Conservation (phyloP, 2,797 vertebrate species). For the Sebastes wilsoni region DNA sequence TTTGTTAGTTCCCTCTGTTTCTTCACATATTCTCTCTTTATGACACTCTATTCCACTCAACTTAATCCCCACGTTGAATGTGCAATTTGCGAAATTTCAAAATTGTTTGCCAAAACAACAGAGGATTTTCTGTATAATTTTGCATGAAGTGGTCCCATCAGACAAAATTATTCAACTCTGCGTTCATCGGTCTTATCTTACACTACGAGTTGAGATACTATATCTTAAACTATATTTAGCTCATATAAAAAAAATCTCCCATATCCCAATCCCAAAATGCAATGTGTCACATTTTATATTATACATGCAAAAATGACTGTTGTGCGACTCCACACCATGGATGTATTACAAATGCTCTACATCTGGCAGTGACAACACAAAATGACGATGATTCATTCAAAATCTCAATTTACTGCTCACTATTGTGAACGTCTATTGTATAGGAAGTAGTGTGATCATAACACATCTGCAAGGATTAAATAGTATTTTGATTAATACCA, state of each 20-base stretch:
- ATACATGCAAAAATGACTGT: neutral
- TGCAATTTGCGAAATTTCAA: neutral
- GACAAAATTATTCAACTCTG: neutral
- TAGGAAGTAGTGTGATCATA: neutral
- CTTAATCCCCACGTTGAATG: neutral
- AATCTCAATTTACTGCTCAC: neutral
- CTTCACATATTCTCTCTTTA: constrained; percentile 20
- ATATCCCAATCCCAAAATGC: neutral
- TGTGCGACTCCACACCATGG: neutral
- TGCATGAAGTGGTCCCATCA: neutral
- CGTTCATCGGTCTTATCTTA: neutral
- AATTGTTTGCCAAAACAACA: neutral
- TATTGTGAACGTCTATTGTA: neutral
- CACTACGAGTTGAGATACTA: neutral
- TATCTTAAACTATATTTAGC: neutral
- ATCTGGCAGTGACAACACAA: neutral
- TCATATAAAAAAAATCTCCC: neutral
- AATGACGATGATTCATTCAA: neutral
- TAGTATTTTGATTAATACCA: too few relatives aligned
- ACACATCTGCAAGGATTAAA: too few relatives aligned
- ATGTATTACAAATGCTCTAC: neutral
- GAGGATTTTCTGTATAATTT: neutral
- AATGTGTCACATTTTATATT: neutral
- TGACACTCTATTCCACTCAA: constrained; percentile 7
- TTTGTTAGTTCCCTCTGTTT: constrained; percentile 15